These are phyloP conservation scores for Bufo gargarizans DNA, from an alignment of 2,113 vertebrate genomes.

Conservation along the genomic window DNA sequence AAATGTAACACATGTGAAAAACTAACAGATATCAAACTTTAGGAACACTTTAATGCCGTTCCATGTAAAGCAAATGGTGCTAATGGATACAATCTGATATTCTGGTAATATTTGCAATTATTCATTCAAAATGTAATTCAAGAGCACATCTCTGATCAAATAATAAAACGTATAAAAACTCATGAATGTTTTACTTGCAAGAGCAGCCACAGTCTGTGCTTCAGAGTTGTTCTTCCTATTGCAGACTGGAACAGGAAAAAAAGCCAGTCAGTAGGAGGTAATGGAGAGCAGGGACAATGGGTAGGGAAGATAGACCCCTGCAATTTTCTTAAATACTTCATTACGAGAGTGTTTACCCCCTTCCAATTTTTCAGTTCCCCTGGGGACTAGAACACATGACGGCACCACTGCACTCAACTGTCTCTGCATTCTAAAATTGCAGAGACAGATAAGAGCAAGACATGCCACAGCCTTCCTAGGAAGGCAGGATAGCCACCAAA, in stretches of 20 bases:
- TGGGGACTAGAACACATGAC: too few relatives aligned
- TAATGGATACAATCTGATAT: neutral
- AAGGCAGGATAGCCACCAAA: too few relatives aligned
- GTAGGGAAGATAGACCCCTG: too few relatives aligned
- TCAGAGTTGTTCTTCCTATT: neutral
- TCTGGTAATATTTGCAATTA: conserved; percentile 14
- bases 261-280: neutral
- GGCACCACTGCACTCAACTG: too few relatives aligned
- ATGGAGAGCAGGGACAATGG: neutral
- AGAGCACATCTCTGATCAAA: neutral
- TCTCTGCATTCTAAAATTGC: too few relatives aligned
- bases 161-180: neutral
- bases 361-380: too few relatives aligned
- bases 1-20: conserved; percentile 29
- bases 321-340: too few relatives aligned
- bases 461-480: too few relatives aligned
- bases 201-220: neutral
- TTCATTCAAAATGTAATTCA: neutral
- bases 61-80: neutral
- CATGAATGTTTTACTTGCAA: neutral
- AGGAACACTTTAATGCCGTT: neutral
- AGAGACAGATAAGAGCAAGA: too few relatives aligned
- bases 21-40: neutral
- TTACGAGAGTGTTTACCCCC: too few relatives aligned
- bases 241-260: neutral